Evolutionary conservation across 2,113 vertebrate species (phyloP), one percentile per base, ranked within the genome.

Genomic region (Phalacrocorax pelagicus): DNA sequence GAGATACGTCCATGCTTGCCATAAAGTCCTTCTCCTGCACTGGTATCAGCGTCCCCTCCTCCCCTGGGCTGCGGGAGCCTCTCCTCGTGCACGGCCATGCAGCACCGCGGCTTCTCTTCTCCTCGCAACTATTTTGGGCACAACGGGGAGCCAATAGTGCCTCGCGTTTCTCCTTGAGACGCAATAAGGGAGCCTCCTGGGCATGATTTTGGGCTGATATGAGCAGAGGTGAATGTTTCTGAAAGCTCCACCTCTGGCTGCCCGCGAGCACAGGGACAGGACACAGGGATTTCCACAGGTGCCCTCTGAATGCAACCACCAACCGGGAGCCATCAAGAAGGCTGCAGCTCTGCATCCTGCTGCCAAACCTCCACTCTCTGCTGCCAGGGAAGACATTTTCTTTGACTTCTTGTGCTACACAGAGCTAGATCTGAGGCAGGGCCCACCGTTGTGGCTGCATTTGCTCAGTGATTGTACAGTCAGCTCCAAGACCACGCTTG

Each of bases 271-370:
- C 5, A 2, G 34, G 47, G 42, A 58, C 22, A 32, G 22, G 42
- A 34, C 5, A 8, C 0, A 2, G 40, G 12, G 36, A 79, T 55
- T 82, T 34, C 3, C 5, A 15, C 5, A 17, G 32, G 26, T 3
- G 8, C 34, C 21, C 69, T 84, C n/a, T 4, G 4, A 54, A 73
- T 1, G 3, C 4, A 6, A 20, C 14, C 12, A 5, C 34, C 9
- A 55, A 23, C 11, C 0, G 0, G 1, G 46, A 59, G 7, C 12
- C 1, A 0, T 15, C 14, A 10, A 0, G 0, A 32, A 51, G 26
- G 42, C 34, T n/a, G 46, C 1, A 3, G 36, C n/a, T 38, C 36
- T 52, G 55, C 38, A 47, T 67, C 67, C 30, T 3, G 1, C 36
- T 36, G 32, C 54, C 67, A 49, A 29, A 34, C 21, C 54, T 47